These are phyloP conservation scores for Cotesia vestalis DNA, from an alignment of 1,140 invertebrate genomes.

Conservation along the genomic window DNA sequence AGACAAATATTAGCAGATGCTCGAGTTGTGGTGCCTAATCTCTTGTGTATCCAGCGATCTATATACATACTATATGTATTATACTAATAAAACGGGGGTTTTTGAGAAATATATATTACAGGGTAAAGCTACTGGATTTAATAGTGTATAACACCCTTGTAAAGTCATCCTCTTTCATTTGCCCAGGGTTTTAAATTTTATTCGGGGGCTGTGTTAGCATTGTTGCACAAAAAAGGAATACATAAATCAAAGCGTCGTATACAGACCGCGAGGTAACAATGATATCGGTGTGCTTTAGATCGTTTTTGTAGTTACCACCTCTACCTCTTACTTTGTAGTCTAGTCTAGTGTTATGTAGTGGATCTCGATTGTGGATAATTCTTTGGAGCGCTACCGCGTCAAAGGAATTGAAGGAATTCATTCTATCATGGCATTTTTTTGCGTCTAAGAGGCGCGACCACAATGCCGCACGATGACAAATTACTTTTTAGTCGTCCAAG, in stretches of 20 bases:
- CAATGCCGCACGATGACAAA: slow-evolving; percentile 64
- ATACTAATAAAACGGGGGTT: background rate
- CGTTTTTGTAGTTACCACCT: slow-evolving; percentile 10
- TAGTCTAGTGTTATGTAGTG: slow-evolving; percentile 4
- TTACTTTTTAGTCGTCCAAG: slow-evolving; percentile 46
- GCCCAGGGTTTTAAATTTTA: slow-evolving; percentile 51
- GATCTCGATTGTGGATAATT: background rate
- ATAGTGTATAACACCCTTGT: slow-evolving; percentile 47
- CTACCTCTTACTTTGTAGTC: too few relatives aligned
- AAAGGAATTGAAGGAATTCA: slow-evolving; percentile 34
- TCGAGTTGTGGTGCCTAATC: slow-evolving; percentile 40
- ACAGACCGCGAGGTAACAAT: slow-evolving; percentile 39
- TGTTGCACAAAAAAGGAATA: slow-evolving; percentile 53
- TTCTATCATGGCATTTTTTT: slow-evolving; percentile 26
- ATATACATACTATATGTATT: slow-evolving; percentile 15
- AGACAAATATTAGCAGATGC: slow-evolving; percentile 68
- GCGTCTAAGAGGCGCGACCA: slow-evolving; percentile 59
- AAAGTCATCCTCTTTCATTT: slow-evolving; percentile 40
- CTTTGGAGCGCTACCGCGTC: slow-evolving; percentile 17
- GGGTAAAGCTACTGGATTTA: slow-evolving; percentile 32
- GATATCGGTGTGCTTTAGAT: slow-evolving; percentile 36
- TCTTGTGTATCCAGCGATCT: slow-evolving; percentile 36
- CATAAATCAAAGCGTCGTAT: slow-evolving; percentile 59
- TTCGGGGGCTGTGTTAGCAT: slow-evolving; percentile 46
- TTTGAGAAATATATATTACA: too few relatives aligned